Evolutionary conservation across 1,140 invertebrate species (phyloP).

Genomic region (Pseudachorutes palmiensis): DNA sequence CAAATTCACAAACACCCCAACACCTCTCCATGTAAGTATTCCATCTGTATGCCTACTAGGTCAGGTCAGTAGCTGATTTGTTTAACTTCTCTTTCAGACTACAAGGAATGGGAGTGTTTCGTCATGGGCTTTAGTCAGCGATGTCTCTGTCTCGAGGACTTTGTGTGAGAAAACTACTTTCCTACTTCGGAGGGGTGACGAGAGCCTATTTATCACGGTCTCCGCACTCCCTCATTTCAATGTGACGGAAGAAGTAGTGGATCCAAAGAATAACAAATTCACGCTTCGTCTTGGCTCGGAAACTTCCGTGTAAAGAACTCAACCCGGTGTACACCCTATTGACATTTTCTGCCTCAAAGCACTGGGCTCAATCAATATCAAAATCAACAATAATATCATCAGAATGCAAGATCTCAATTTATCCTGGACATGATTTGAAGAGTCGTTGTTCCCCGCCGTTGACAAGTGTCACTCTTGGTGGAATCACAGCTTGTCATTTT

Average conservation of each 20-base stretch:
- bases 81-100: no score
- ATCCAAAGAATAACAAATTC: slow-evolving; percentile 93
- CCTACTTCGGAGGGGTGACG: slow-evolving; percentile 84
- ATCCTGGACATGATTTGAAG: no score
- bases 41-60: no score
- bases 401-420: no score
- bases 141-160: slow-evolving; percentile 65
- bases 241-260: slow-evolving; percentile 87
- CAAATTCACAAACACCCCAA: no score
- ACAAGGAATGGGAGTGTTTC: slow-evolving; percentile 31
- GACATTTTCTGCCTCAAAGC: background rate
- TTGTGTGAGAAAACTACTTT: slow-evolving; percentile 57
- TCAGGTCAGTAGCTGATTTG: no score
- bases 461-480: no score
- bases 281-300: slow-evolving; percentile 88
- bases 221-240: slow-evolving; percentile 82
- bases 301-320: slow-evolving; percentile 68
- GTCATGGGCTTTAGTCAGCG: slow-evolving; percentile 44
- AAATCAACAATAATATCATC: no score
- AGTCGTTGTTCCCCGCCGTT: no score
- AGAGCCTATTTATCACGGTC: slow-evolving; percentile 80
- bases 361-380: background rate
- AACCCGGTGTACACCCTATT: background rate
- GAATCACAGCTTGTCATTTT: no score
- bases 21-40: no score